A percentile compares a stretch with the other conserved stretches of the same genome.
Evolutionary conservation across 2,888 invertebrate species (phyloP).

Genomic region (Carabus problematicus): DNA sequence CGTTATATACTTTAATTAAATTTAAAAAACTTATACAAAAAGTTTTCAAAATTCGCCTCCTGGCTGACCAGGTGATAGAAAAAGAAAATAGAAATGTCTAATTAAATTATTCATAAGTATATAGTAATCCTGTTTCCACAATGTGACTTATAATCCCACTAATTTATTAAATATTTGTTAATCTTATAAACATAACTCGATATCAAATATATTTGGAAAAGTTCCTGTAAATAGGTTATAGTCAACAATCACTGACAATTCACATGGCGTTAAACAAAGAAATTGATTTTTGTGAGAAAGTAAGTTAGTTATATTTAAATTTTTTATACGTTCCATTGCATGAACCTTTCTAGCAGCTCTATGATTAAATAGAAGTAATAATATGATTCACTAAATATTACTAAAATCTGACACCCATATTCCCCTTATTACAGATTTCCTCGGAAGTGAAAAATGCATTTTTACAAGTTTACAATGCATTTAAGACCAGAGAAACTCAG

Average conservation of each 20-base stretch:
- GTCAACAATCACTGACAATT: conserved; percentile 13
- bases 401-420: no score
- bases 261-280: conserved; percentile 40
- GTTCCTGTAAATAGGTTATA: conserved; percentile 14
- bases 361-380: no score
- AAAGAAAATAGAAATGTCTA: not conserved
- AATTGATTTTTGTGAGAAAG: conserved; percentile 33
- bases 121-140: not conserved
- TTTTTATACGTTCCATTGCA: no score
- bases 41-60: no score
- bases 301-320: conserved; percentile 12
- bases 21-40: no score
- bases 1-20: no score
- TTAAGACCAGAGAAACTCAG: conserved; percentile 30
- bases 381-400: no score
- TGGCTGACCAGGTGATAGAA: no score
- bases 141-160: not conserved
- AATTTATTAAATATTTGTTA: no score
- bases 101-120: not conserved
- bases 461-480: conserved; percentile 27
- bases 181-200: not conserved
- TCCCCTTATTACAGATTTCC: conserved; percentile 23
- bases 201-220: not conserved
- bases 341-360: no score
- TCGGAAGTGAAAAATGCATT: conserved; percentile 28